Conservation (phyloP, 2,797 vertebrate genomes). For the Intellagama lesueurii region DNA sequence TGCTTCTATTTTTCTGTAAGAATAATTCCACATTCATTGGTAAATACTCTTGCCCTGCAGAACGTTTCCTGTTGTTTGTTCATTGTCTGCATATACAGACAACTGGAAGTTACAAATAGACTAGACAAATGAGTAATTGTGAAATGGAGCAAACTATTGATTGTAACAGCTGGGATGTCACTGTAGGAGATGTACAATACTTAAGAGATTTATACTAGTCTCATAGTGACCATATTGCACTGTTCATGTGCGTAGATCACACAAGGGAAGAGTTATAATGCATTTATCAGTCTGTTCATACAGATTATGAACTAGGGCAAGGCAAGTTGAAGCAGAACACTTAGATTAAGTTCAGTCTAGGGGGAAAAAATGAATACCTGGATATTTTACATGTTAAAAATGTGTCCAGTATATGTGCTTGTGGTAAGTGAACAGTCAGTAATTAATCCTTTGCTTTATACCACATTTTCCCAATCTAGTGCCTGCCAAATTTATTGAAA, state of each 20-base stretch:
- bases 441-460: not conserved
- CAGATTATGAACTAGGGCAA: not conserved
- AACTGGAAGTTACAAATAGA: not conserved
- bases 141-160: not conserved
- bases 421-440: not conserved
- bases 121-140: not conserved
- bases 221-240: not conserved
- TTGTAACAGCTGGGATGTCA: not conserved
- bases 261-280: not conserved
- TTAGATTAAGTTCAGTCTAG: not conserved
- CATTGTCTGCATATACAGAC: not conserved
- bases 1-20: not conserved
- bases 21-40: not conserved
- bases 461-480: not conserved
- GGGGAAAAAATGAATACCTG: not conserved
- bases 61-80: not conserved
- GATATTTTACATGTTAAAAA: too few species aligned
- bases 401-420: too few species aligned
- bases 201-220: conserved; percentile 1
- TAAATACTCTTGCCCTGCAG: not conserved
- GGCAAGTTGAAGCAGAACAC: not conserved
- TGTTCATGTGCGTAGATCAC: not conserved
- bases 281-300: not conserved
- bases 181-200: not conserved
- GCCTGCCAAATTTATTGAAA: not conserved